Conservation (phyloP, 2,113 vertebrate genomes). For the Dipodomys stephensi region DNA sequence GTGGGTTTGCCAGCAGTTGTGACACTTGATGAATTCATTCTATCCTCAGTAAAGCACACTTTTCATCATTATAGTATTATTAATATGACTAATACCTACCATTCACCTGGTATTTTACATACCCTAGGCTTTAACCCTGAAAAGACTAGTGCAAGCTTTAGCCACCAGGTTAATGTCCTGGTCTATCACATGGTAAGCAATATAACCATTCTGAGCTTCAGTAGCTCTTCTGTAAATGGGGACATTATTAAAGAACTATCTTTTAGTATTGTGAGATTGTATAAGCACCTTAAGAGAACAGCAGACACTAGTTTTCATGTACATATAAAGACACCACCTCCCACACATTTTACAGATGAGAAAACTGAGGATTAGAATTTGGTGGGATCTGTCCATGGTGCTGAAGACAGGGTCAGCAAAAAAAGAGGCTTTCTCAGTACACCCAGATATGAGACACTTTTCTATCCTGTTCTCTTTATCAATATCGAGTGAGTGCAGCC, state of each 20-base stretch:
- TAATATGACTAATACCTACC: neutral
- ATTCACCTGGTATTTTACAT: neutral
- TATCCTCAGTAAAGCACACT: slow-evolving; percentile 24
- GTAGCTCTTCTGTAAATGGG: neutral
- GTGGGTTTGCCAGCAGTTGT: neutral
- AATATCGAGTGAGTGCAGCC: neutral
- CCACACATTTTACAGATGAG: slow-evolving; percentile 44
- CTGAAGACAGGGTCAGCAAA: neutral
- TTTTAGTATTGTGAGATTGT: neutral
- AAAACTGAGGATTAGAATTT: neutral
- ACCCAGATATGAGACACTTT: neutral
- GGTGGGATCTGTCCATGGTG: neutral
- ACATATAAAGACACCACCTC: neutral
- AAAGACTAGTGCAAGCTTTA: neutral
- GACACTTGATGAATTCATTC: neutral
- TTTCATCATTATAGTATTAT: neutral
- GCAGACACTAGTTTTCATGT: slow-evolving; percentile 9
- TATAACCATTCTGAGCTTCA: neutral
- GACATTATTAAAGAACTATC: neutral
- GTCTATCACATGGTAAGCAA: slow-evolving; percentile 3
- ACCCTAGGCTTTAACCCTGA: neutral
- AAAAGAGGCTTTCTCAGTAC: neutral
- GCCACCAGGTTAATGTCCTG: neutral
- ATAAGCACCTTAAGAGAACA: neutral
- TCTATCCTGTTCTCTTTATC: neutral